Evolutionary conservation across 2,797 vertebrate genomes (phyloP), one percentile per base, ranked within the genome.

Genomic region (Acipenser transmontanus): DNA sequence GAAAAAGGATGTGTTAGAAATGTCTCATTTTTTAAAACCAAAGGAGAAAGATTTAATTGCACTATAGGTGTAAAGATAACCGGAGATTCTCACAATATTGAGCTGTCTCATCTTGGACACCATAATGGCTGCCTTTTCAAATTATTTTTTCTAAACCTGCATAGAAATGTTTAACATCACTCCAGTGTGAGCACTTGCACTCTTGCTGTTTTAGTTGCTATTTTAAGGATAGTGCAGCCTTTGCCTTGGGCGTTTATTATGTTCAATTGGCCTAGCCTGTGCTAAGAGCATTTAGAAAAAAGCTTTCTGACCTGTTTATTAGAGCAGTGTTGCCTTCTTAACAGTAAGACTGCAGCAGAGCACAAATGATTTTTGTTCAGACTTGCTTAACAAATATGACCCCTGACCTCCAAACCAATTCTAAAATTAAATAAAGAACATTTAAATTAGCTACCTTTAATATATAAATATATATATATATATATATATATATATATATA

Each of bases 211-310:
- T 80, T 75, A 82, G 78, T 70, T 67, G 75, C 86, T 87, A 82
- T 89, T 88, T 87, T 82, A 85, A 87, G 86, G 82, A 89, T 89
- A 89, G 86, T 88, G 86, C 85, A 89, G 87, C 84, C 85, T 90
- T 87, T 89, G 88, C 89, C 88, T 88, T 86, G 80, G 89, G 89
- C 88, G 84, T 91, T 90, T 90, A 91, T 91, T 91, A 90, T 89
- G 87, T 89, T 86, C 86, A 90, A 89, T 90, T 89, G 90, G 86
- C 88, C 84, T 86, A 89, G 87, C 87, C 76, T 78, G 84, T 85
- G 85, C 86, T 90, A 57, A 57, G 14, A 57, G 54, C 13, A 52
- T 34, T 50, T 34, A 64, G 8, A 64, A 82, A 82, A 87, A 87
- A 86, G 82, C 84, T 88, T 86, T 87, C 84, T 91, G 90, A 90